A percentile compares a stretch with the other conserved stretches of the same genome.
These are phyloP conservation scores for Lasioglossum figueresi DNA, from an alignment of 2,888 invertebrate species.

Conservation along the genomic window DNA sequence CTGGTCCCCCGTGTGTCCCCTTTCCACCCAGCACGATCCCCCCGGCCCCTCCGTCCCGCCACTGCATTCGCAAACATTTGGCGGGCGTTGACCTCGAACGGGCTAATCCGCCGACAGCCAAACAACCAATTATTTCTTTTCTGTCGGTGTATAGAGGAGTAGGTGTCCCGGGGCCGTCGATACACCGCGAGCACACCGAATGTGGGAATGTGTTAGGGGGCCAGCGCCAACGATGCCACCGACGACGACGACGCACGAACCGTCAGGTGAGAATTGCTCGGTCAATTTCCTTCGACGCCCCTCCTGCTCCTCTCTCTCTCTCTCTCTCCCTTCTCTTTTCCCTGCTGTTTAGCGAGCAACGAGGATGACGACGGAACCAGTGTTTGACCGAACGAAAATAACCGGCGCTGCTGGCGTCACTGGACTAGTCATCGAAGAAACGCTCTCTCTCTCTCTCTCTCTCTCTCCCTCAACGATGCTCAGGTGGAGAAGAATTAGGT, in stretches of 20 bases:
- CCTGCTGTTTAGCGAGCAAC: not conserved
- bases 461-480: slow-evolving; percentile 1
- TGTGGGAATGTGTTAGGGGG: slow-evolving; percentile 63
- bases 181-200: slow-evolving; percentile 53
- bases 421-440: slow-evolving; percentile 27
- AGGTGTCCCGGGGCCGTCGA: slow-evolving; percentile 31
- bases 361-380: slow-evolving; percentile 23
- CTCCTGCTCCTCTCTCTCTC: not conserved
- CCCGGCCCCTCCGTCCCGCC: slow-evolving; percentile 6
- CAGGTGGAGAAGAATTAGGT: not conserved
- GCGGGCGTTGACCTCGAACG: slow-evolving; percentile 81
- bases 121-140: slow-evolving; percentile 79
- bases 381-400: slow-evolving; percentile 34
- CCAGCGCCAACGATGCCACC: slow-evolving; percentile 30
- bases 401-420: slow-evolving; percentile 23
- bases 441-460: slow-evolving; percentile 6
- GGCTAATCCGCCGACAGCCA: slow-evolving; percentile 80
- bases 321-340: not conserved
- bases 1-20: not conserved
- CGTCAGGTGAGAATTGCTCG: slow-evolving; percentile 65
- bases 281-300: slow-evolving; percentile 40
- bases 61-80: slow-evolving; percentile 81
- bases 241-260: not conserved
- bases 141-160: slow-evolving; percentile 52
- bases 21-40: not conserved